phyloP scores from a whole-genome alignment of 2,797 vertebrate genomes.

The Typhlichthys eigenmanni region DNA sequence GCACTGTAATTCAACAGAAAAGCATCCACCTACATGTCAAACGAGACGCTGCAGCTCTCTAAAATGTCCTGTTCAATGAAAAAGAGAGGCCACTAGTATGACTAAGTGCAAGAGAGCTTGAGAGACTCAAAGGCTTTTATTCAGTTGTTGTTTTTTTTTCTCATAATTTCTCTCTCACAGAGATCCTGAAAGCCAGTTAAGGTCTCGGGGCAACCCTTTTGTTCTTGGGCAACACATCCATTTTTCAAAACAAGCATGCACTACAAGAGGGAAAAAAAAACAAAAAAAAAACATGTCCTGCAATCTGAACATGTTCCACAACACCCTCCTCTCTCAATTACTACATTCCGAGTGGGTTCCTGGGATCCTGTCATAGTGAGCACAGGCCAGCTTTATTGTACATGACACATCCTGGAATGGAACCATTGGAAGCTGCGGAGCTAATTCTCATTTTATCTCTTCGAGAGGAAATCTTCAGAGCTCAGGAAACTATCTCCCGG shows the following conservation, averaged over 20 bases:
- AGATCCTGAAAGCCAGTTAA: conserved; percentile 48
- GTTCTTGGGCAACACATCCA: conserved; percentile 43
- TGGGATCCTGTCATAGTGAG: conserved; percentile 54
- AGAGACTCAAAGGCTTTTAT: conserved; percentile 43
- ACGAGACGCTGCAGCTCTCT: conserved; percentile 30
- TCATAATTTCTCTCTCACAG: conserved; percentile 30
- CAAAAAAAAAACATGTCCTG: conserved; percentile 35
- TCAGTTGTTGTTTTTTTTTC: conserved; percentile 40
- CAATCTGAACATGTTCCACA: conserved; percentile 53
- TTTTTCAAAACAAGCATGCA: conserved; percentile 45
- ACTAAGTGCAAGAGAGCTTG: conserved; percentile 25
- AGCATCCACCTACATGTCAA: conserved; percentile 53
- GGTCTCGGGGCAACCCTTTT: conserved; percentile 31
- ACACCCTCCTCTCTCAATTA: conserved; percentile 57
- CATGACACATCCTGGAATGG: conserved; percentile 59
- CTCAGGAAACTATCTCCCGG: conserved; percentile 42
- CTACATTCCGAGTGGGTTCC: conserved; percentile 56
- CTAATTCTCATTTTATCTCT: conserved; percentile 55
- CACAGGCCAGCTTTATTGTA: conserved; percentile 60
- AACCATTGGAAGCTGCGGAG: conserved; percentile 57
- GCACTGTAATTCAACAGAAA: conserved; percentile 60
- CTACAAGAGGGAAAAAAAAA: conserved; percentile 21
- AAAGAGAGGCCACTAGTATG: conserved; percentile 37
- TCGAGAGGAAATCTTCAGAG: conserved; percentile 61
- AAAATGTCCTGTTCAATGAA: conserved; percentile 24